These are phyloP conservation scores for Oscarella lobularis DNA, from an alignment of 37 sponge, comb jelly and placozoan genomes.

Conservation along the genomic window DNA sequence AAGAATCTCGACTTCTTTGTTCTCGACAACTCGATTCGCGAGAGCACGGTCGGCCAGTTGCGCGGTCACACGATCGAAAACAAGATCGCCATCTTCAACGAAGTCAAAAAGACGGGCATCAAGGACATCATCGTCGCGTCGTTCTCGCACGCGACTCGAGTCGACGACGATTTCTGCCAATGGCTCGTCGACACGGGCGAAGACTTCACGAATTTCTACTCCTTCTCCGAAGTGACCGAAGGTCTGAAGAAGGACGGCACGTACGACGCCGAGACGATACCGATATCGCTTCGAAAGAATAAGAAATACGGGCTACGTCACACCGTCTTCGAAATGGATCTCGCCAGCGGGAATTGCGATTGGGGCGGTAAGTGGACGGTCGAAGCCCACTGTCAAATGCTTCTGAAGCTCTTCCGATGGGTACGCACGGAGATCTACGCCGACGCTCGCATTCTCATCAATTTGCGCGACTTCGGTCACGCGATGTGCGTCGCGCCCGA, in stretches of 20 bases:
- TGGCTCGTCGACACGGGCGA: constrained; percentile 13
- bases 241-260: constrained; percentile 8
- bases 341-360: constrained; percentile 9
- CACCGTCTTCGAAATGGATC: constrained; percentile 22
- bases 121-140: constrained; percentile 23
- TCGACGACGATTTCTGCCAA: constrained; percentile 20
- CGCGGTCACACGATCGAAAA: constrained; percentile 36
- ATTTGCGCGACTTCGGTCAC: constrained; percentile 17
- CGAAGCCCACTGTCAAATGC: constrained; percentile 8
- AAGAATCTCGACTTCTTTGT: constrained; percentile 25
- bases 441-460: constrained; percentile 15
- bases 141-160: constrained; percentile 21
- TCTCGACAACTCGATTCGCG: constrained; percentile 34
- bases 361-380: constrained; percentile 4
- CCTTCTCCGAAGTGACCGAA: constrained; percentile 15
- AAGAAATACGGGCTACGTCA: constrained; percentile 17
- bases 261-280: constrained; percentile 7
- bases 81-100: constrained; percentile 25
- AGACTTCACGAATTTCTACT: constrained; percentile 16
- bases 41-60: constrained; percentile 32
- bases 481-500: constrained; percentile 13
- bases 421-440: neutral
- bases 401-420: constrained; percentile 9
- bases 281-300: constrained; percentile 13
- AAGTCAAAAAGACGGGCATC: constrained; percentile 30